A percentile compares a stretch with the other conserved stretches of the same genome.
These are phyloP conservation scores for Goniozus legneri DNA, from an alignment of 1,140 invertebrate genomes.

Conservation along the genomic window DNA sequence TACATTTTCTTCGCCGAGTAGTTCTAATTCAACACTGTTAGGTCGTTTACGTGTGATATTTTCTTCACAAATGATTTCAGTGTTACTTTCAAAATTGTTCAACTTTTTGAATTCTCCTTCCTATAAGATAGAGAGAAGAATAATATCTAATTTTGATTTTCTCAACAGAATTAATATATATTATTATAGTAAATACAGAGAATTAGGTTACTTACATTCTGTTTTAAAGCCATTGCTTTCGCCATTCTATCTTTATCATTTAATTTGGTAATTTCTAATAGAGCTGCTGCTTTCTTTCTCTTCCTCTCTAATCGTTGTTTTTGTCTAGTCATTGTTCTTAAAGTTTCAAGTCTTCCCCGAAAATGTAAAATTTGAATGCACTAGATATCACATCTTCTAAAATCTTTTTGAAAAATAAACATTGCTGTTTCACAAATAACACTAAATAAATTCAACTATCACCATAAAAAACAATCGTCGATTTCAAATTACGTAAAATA, in stretches of 20 bases:
- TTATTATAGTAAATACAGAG: no score
- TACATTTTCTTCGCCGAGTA: neutral
- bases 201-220: constrained; percentile 16
- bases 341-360: no score
- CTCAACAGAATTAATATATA: no score
- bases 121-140: no score
- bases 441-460: no score
- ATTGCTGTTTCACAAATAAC: neutral
- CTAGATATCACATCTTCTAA: constrained; percentile 15
- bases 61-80: constrained; percentile 1
- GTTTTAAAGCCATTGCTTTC: constrained; percentile 22
- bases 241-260: constrained; percentile 57
- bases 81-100: neutral
- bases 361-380: no score
- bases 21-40: constrained; percentile 11
- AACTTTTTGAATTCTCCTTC: neutral
- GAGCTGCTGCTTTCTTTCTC: constrained; percentile 61
- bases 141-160: no score
- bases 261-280: constrained; percentile 60
- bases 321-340: no score
- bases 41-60: constrained; percentile 22
- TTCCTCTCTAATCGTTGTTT: constrained; percentile 60
- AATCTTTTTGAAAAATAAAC: neutral
- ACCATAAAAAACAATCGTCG: no score
- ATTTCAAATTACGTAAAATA: no score